Evolutionary conservation across 2,113 vertebrate species (phyloP), one percentile per base, ranked within the genome.

Genomic region (Phyllostomus discolor): DNA sequence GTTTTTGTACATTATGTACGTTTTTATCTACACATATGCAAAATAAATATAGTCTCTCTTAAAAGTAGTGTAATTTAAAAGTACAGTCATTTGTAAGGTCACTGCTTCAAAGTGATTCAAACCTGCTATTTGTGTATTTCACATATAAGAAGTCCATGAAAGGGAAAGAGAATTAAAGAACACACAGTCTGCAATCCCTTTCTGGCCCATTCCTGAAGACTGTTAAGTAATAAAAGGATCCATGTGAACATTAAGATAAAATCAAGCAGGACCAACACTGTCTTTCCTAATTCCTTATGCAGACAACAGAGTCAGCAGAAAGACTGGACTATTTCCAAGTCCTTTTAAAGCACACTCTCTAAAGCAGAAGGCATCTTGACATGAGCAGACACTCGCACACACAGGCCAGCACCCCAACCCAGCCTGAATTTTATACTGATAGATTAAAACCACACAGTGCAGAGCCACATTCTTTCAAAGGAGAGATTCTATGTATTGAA

Each of bases 221-320:
- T 28, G 3, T 84, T 96, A 96, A 93, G 93, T 97, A 96, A 98
- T 97, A 97, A 98, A 97, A 98, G 90, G 54, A 97, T 97, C 97
- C 96, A 97, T 94, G 94, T 96, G 88, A 91, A 97, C 88, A 98
- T 98, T 98, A 98, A 98, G 97, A 97, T 97, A 95, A 96, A 96
- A 98, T 98, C 94, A 95, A 73, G 82, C 88, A 98, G 98, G 75
- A 81, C 81, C 78, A 41, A 81, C 38, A 41, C n/a, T 97, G 90
- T 97, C 88, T 98, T 98, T 97, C 92, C 90, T 98, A 94, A 85
- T 97, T 94, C 70, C 10, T 59, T 96, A 54, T 43, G 67, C 95
- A 97, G 95, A 94, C 22, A 96, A 91, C 78, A 62, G 59, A 26
- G 5, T 97, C 97, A 98, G 96, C 88, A 97, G 95, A 98, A 38